Evolutionary conservation across 2,888 invertebrate species (phyloP).

Genomic region (Lasioglossum calceatum): DNA sequence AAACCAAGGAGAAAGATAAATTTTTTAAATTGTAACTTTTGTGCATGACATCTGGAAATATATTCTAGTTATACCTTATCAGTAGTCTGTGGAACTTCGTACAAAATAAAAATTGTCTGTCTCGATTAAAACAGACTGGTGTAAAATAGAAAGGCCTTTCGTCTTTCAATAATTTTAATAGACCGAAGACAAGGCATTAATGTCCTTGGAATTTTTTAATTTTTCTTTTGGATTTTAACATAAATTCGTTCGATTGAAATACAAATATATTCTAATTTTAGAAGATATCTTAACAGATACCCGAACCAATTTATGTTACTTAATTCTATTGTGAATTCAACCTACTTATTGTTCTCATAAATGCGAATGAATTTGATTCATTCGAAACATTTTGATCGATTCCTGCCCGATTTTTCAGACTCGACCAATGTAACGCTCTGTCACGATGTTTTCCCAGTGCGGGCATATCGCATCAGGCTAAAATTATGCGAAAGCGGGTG

Average conservation of each 20-base stretch:
- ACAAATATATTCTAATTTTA: too few relatives aligned
- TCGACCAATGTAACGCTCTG: background rate
- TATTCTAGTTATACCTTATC: background rate
- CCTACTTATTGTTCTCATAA: background rate
- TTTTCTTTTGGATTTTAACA: background rate
- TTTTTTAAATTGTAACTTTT: background rate
- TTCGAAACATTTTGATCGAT: background rate
- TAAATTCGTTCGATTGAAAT: background rate
- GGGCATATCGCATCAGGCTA: constrained; percentile 18
- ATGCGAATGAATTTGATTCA: background rate
- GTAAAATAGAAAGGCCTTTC: background rate
- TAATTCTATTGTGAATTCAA: background rate
- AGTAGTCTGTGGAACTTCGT: background rate
- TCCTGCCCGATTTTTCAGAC: background rate
- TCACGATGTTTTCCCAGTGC: constrained; percentile 15
- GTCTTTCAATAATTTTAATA: background rate
- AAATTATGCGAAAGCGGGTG: constrained; percentile 55
- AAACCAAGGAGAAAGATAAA: background rate
- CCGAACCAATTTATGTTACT: background rate
- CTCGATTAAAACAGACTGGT: background rate
- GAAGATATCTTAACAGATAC: too few relatives aligned
- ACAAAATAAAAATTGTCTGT: background rate
- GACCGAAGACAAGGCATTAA: background rate
- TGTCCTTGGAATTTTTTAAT: background rate
- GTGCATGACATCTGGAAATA: background rate